These are phyloP conservation scores for Notothenia coriiceps DNA, from an alignment of 2,113 vertebrate species.

Conservation along the genomic window DNA sequence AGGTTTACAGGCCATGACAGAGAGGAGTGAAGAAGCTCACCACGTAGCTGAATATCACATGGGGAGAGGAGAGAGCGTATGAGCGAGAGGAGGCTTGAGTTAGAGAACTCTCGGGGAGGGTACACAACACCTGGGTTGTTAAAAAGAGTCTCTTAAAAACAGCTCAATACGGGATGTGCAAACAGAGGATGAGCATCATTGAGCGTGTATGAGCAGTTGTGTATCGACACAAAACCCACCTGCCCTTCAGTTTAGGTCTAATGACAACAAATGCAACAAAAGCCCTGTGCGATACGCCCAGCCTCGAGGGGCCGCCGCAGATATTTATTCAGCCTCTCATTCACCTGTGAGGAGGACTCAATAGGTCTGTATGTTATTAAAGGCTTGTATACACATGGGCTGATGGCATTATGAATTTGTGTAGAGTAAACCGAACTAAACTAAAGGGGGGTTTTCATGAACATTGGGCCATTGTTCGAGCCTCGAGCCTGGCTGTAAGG, in stretches of 20 bases:
- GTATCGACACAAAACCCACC: conserved; percentile 76
- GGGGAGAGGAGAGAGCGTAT: conserved; percentile 11
- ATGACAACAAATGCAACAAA: conserved; percentile 79
- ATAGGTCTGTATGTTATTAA: conserved; percentile 65
- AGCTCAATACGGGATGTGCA: conserved; percentile 57
- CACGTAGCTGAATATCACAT: conserved; percentile 69
- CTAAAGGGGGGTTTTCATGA: conserved; percentile 9
- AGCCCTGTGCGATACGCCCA: conserved; percentile 57
- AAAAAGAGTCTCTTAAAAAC: conserved; percentile 44
- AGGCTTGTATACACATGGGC: conserved; percentile 55
- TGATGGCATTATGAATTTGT: conserved; percentile 53
- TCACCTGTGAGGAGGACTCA: conserved; percentile 70
- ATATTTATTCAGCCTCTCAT: conserved; percentile 67
- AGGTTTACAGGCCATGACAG: conserved; percentile 59
- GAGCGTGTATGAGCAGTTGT: conserved; percentile 58
- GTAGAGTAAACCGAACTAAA: conserved; percentile 3
- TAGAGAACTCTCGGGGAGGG: conserved; percentile 13
- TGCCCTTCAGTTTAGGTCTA: conserved; percentile 75
- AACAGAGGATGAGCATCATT: conserved; percentile 71
- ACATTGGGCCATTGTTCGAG: conserved; percentile 35
- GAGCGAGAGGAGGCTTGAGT: not conserved
- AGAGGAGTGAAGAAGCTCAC: conserved; percentile 64
- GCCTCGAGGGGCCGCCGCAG: conserved; percentile 61
- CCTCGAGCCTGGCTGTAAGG: conserved; percentile 18
- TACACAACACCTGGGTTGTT: conserved; percentile 56